Percentiles rank a stretch among this genome's conserved stretches.
phyloP scores from a whole-genome alignment of 2,113 vertebrate species.

The Nesogale talazaci region DNA sequence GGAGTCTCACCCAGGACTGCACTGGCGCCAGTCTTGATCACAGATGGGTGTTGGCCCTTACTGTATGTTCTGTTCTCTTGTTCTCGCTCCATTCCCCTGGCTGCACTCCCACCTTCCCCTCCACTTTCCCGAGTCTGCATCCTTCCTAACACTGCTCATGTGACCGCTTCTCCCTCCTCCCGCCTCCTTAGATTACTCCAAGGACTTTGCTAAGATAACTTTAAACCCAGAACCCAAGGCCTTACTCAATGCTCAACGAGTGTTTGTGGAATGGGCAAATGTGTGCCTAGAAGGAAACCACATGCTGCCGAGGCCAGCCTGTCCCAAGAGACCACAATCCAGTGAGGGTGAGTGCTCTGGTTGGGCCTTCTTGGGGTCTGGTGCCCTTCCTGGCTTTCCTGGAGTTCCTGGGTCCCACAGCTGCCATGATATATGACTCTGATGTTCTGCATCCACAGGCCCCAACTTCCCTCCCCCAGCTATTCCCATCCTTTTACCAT shows the following conservation, averaged over 20 bases:
- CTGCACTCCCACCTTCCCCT: neutral
- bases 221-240: neutral
- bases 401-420: neutral
- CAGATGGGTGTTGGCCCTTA: no score
- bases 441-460: neutral
- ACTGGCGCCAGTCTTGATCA: neutral
- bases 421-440: neutral
- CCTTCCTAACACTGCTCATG: no score
- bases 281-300: no score
- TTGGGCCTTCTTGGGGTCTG: neutral
- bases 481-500: no score
- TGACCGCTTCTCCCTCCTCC: no score
- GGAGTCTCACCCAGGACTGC: neutral
- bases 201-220: neutral
- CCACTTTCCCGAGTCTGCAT: accelerated
- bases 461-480: neutral
- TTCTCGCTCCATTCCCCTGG: neutral
- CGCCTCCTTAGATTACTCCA: neutral
- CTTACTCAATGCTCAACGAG: neutral
- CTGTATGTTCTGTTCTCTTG: neutral
- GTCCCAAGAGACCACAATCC: neutral
- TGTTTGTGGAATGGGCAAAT: neutral
- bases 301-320: neutral
- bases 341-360: neutral
- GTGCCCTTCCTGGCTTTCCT: neutral